Percentiles rank a stretch among this genome's conserved stretches.
Evolutionary conservation across 1,140 invertebrate genomes (phyloP).

Genomic region (Heliconius hewitsoni): DNA sequence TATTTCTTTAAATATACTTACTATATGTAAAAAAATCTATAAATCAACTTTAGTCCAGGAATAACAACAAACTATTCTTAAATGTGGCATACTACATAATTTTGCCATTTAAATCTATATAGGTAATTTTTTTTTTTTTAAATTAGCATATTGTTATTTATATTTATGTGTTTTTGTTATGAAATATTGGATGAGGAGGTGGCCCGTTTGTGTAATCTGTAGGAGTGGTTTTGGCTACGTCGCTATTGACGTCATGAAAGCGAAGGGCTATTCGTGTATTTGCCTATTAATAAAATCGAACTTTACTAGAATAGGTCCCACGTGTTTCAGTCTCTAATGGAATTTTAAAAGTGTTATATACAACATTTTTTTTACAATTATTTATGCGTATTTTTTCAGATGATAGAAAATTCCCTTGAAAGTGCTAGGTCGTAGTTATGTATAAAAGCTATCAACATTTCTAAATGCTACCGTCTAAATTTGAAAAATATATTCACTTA

Average conservation of each 20-base stretch:
- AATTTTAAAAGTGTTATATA: constrained; percentile 15
- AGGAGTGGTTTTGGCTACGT: constrained; percentile 57
- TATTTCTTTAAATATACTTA: neutral
- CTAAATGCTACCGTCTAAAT: too few relatives aligned
- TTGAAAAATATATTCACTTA: too few relatives aligned
- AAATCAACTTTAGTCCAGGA: too few relatives aligned
- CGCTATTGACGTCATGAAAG: constrained; percentile 60
- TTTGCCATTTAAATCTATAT: neutral
- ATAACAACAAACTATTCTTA: too few relatives aligned
- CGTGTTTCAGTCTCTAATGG: constrained; percentile 22
- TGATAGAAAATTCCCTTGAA: too few relatives aligned
- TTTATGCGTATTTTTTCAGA: too few relatives aligned
- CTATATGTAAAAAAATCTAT: too few relatives aligned
- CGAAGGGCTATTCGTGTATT: constrained; percentile 72
- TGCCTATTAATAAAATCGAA: constrained; percentile 67
- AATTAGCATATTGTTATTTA: neutral
- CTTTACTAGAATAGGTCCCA: constrained; percentile 44
- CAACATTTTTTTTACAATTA: too few relatives aligned
- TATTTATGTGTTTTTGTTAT: constrained; percentile 25
- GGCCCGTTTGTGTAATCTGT: constrained; percentile 58
- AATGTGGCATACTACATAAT: too few relatives aligned
- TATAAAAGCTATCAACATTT: too few relatives aligned
- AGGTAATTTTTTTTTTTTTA: neutral
- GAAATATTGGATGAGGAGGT: constrained; percentile 45
- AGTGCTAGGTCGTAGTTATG: too few relatives aligned